These are phyloP conservation scores for Thecophora atra DNA, from an alignment of 2,888 invertebrate genomes.

Conservation along the genomic window DNA sequence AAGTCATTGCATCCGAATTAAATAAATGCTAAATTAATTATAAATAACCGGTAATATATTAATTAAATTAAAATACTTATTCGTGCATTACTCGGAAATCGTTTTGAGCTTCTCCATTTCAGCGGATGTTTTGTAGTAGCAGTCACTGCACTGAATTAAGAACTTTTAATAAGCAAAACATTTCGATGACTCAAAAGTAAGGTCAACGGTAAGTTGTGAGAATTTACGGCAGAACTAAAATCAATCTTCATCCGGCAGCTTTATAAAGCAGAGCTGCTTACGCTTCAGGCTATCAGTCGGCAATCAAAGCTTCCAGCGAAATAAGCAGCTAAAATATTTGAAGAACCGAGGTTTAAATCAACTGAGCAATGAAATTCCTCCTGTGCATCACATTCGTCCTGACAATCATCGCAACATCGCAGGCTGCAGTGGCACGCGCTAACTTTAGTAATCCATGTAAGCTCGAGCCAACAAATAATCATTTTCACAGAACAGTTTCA, in stretches of 20 bases:
- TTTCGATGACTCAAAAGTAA: background rate
- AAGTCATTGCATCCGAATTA: too few species aligned
- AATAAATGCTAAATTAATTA: too few species aligned
- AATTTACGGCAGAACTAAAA: background rate
- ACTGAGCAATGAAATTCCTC: slow-evolving; percentile 22
- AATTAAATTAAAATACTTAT: too few species aligned
- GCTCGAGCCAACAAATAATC: slow-evolving; percentile 39
- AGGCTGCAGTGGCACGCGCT: slow-evolving; percentile 52
- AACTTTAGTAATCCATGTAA: slow-evolving; percentile 53
- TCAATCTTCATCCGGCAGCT: slow-evolving; percentile 14
- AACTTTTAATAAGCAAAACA: background rate
- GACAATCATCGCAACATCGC: slow-evolving; percentile 38
- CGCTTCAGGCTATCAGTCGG: background rate
- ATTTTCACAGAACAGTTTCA: too few species aligned
- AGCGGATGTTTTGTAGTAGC: background rate
- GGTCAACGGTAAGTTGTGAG: background rate
- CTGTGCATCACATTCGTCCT: slow-evolving; percentile 29
- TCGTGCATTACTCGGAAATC: background rate
- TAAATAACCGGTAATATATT: too few species aligned
- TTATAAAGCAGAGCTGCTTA: slow-evolving; percentile 20
- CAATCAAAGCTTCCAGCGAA: background rate
- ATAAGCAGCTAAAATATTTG: background rate
- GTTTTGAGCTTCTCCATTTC: slow-evolving; percentile 1
- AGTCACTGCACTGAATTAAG: background rate
- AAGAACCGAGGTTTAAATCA: background rate